Base-by-base conservation (phyloP, 2,888 invertebrate genomes). In the Caenorhabditis virilis region DNA sequence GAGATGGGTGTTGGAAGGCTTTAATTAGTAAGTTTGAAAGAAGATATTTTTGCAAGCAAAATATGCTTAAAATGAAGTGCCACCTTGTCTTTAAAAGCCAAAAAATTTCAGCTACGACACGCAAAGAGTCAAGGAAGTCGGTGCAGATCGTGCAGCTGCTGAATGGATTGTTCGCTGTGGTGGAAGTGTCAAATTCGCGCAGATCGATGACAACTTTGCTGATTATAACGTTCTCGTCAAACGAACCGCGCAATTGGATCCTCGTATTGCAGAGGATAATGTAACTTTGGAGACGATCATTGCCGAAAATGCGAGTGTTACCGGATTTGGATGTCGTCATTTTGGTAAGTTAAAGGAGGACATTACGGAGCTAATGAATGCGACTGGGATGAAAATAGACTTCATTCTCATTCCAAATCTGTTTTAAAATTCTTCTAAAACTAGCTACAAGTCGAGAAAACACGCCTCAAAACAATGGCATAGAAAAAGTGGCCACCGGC, bases 161-260 rank as follows among this genome's bases (percentile, higher is more conserved):
- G 95, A 97, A 85, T 97, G 97, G 95, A 86, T 95, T 6, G 85
- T 97, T 26, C 88, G 90, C 71, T 94, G 94, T 85, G 95, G 95
- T 2, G 72, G 72, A 20, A 38, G 51, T n/a, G 52, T 68, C 51
- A 64, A 60, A 48, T 69, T 54, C 27, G 43, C 39, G 2, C 60
- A 66, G 30, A 70, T 75, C 39, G 61, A 57, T 41, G 76, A 73
- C 38, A 48, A 47, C 23, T 78, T 78, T 51, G 65, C 47, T 20
- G 78, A 78, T 50, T 78, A 72, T 57, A 78, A 78, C 52, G 53
- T 52, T 30, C 55, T 78, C 9, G 68, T 77, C 50, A 74, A 72
- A 23, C 30, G 70, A 27, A 68, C 69, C 0, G 78, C 77, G 18
- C 77, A 78, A 49, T 49, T 78, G 45, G 78, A 78, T 61, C 77